Conservation (phyloP, 2,113 vertebrate species). For the Vicugna pacos region DNA sequence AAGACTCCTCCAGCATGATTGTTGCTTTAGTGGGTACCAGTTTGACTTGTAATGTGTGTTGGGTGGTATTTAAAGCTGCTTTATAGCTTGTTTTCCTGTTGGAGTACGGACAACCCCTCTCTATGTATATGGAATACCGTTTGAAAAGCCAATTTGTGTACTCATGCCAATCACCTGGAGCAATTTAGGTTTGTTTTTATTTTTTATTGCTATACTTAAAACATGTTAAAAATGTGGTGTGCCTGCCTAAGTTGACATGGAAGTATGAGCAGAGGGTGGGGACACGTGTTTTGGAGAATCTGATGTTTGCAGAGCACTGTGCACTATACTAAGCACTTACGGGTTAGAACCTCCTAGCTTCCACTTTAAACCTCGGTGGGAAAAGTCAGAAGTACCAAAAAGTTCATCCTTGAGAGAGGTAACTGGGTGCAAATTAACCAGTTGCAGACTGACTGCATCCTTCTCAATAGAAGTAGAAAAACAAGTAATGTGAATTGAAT, state of each 20-base stretch:
- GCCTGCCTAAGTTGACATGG: neutral
- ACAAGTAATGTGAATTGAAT: neutral
- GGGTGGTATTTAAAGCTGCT: neutral
- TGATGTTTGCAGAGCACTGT: neutral
- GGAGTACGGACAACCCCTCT: neutral
- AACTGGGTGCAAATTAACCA: neutral
- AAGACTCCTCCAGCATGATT: neutral
- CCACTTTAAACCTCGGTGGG: neutral
- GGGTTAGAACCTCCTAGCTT: neutral
- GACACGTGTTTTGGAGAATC: neutral
- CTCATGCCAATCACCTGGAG: neutral
- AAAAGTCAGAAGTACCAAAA: neutral
- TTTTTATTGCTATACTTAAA: neutral
- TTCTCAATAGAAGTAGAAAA: neutral
- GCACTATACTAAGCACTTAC: accelerated
- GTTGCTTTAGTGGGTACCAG: neutral
- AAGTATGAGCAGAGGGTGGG: neutral
- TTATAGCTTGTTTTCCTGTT: neutral
- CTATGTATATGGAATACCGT: neutral
- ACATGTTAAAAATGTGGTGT: neutral
- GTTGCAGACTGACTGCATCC: too few relatives aligned
- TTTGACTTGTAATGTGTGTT: neutral
- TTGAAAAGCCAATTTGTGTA: neutral
- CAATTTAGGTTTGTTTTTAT: neutral
- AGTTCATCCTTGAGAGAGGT: neutral